Evolutionary conservation across 37 sponge, comb jelly and placozoan species (phyloP).

Genomic region (Beroe ovata): DNA sequence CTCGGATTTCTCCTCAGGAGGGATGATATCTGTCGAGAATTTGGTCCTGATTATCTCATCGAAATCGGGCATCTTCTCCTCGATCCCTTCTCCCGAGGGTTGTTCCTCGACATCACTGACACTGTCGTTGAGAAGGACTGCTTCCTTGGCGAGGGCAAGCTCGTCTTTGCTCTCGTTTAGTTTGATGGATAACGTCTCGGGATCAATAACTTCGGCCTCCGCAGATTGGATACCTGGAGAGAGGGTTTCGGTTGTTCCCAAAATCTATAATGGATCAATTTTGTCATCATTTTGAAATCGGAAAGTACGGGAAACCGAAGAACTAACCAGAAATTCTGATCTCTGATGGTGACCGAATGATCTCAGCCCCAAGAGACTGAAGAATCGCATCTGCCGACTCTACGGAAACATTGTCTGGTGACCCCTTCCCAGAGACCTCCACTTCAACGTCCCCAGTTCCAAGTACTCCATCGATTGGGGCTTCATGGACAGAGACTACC

Average conservation of each 20-base stretch:
- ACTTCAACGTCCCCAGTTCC: neutral
- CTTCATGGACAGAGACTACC: neutral
- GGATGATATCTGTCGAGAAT: neutral
- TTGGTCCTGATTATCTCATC: conserved; percentile 20
- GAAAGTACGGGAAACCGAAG: too few relatives aligned
- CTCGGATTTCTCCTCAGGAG: neutral
- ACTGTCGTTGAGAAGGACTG: neutral
- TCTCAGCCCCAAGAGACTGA: neutral
- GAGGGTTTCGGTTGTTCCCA: too few relatives aligned
- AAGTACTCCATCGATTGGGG: neutral
- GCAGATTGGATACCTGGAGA: conserved; percentile 24
- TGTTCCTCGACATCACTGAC: neutral
- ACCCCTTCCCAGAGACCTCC: neutral
- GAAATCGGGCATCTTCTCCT: neutral
- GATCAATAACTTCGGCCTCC: conserved; percentile 30
- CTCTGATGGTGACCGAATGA: conserved; percentile 8
- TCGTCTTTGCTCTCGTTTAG: conserved; percentile 62
- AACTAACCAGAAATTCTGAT: conserved; percentile 62
- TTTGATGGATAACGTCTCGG: neutral
- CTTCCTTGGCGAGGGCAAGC: neutral
- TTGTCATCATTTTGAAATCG: too few relatives aligned
- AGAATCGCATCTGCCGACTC: conserved; percentile 18
- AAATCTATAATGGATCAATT: too few relatives aligned
- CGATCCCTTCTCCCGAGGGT: neutral
- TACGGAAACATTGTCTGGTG: neutral